Conservation (phyloP, 2,888 invertebrate species). For the Hylaea fasciaria region DNA sequence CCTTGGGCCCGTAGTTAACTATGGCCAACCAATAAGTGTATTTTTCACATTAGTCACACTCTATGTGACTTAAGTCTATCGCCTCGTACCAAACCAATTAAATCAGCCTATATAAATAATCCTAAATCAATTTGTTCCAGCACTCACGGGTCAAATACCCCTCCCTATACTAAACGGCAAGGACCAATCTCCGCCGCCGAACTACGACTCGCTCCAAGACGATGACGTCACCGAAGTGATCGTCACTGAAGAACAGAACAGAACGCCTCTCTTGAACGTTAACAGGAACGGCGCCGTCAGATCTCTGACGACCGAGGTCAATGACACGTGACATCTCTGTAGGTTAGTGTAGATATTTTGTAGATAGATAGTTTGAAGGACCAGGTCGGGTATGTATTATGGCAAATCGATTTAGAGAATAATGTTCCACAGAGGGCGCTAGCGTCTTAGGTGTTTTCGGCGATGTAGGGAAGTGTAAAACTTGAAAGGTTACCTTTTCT, state of each 20-base stretch:
- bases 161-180: slow-evolving; percentile 57
- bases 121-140: slow-evolving; percentile 49
- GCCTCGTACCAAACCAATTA: not conserved
- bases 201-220: slow-evolving; percentile 65
- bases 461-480: too few species aligned
- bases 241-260: slow-evolving; percentile 60
- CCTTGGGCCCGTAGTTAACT: too few species aligned
- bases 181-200: slow-evolving; percentile 66
- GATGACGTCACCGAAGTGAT: slow-evolving; percentile 69
- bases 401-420: not conserved
- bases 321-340: slow-evolving; percentile 59
- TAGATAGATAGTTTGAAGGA: slow-evolving; percentile 17
- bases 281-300: slow-evolving; percentile 41
- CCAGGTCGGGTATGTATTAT: not conserved
- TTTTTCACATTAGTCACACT: too few species aligned
- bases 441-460: too few species aligned
- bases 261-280: slow-evolving; percentile 51
- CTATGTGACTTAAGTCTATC: too few species aligned
- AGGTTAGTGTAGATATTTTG: slow-evolving; percentile 24
- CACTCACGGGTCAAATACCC: slow-evolving; percentile 70
- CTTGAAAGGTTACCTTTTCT: too few species aligned
- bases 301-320: slow-evolving; percentile 46
- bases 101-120: not conserved
- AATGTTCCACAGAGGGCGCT: too few species aligned
- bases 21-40: too few species aligned